phyloP scores from a whole-genome alignment of 2,113 vertebrate species.

The Dicerorhinus sumatrensis region DNA sequence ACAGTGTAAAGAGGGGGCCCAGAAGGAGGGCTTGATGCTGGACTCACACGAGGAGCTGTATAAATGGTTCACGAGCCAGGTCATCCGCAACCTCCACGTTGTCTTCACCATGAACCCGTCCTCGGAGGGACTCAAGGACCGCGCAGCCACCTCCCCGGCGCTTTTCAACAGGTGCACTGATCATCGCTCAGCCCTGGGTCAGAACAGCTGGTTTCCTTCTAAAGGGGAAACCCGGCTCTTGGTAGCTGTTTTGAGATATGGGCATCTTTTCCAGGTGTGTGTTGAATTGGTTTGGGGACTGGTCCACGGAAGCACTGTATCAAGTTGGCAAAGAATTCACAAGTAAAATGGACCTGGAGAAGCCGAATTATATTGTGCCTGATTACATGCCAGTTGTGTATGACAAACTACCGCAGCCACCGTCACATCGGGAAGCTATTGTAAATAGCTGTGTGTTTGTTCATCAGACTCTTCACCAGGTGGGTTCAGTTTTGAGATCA shows the following conservation, averaged over 20 bases:
- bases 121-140: slow-evolving; percentile 98
- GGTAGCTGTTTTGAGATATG: fast-evolving
- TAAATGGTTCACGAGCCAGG: slow-evolving; percentile 99
- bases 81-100: slow-evolving; percentile 98
- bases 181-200: fast-evolving
- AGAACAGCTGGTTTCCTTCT: fast-evolving
- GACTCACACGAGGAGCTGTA: slow-evolving; percentile 99
- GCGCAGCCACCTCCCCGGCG: slow-evolving; percentile 97
- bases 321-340: slow-evolving; percentile 99
- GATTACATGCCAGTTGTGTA: slow-evolving; percentile 99
- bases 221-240: fast-evolving
- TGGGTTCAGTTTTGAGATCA: slow-evolving; percentile 66
- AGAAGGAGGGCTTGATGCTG: slow-evolving; percentile 99
- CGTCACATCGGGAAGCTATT: slow-evolving; percentile 96
- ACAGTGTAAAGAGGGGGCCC: slow-evolving; percentile 98
- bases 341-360: slow-evolving; percentile 99
- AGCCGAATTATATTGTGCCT: slow-evolving; percentile 97
- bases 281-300: slow-evolving; percentile 99
- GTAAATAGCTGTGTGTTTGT: slow-evolving; percentile 99
- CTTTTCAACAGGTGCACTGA: slow-evolving; percentile 96
- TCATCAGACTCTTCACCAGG: slow-evolving; percentile 98
- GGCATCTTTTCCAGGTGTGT: slow-evolving; percentile 91
- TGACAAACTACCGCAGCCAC: slow-evolving; percentile 95
- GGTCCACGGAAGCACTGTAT: slow-evolving; percentile 98
- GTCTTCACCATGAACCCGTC: slow-evolving; percentile 99